Conservation (phyloP, 2,797 vertebrate species). For the Paedocypris micromegethes region DNA sequence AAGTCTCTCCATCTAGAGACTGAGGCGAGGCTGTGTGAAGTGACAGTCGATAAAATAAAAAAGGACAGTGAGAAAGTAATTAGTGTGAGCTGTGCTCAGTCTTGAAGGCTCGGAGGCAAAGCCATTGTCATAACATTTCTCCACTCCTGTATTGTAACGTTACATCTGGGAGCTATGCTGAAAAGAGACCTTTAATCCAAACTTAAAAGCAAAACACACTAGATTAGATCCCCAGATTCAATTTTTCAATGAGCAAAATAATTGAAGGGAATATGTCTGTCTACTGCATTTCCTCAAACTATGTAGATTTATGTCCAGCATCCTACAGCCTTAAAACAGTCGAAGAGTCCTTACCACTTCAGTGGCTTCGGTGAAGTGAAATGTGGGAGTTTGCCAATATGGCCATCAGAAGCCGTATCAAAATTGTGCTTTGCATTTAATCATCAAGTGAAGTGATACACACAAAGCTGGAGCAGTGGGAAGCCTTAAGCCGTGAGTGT, state of each 20-base stretch:
- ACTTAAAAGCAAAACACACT: not conserved
- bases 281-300: not conserved
- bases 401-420: too few species aligned
- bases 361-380: too few species aligned
- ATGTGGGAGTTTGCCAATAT: too few species aligned
- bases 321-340: too few species aligned
- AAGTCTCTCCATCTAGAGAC: conserved; percentile 17
- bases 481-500: too few species aligned
- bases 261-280: too few species aligned
- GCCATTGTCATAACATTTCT: conserved; percentile 15
- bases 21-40: conserved; percentile 18
- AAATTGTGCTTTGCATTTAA: too few species aligned
- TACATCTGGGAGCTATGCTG: conserved; percentile 19
- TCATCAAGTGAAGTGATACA: too few species aligned
- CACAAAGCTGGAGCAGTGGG: too few species aligned
- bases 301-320: not conserved
- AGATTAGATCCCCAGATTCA: not conserved
- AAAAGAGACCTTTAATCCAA: not conserved
- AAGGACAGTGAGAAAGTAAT: conserved; percentile 23
- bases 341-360: too few species aligned
- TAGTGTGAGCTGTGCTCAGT: conserved; percentile 6
- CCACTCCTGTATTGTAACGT: conserved; percentile 8
- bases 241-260: too few species aligned
- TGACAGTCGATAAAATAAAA: conserved; percentile 35
- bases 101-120: not conserved